Conservation (phyloP, 2,797 vertebrate species). For the Gallirallus australis region DNA sequence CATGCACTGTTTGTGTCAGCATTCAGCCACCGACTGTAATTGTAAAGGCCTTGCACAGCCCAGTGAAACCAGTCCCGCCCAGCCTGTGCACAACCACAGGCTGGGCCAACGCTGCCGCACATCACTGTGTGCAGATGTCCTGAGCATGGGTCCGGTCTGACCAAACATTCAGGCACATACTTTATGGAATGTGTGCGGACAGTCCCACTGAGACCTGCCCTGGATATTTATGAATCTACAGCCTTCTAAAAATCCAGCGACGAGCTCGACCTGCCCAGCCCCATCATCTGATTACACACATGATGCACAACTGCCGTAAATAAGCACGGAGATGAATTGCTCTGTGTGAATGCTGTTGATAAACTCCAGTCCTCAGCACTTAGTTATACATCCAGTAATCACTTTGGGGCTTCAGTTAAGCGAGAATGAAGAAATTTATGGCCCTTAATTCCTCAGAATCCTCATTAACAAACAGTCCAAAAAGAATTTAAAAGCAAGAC, state of each 20-base stretch:
- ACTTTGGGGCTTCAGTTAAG: slow-evolving; percentile 34
- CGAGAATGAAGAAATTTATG: slow-evolving; percentile 51
- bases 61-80: neutral
- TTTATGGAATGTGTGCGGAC: neutral
- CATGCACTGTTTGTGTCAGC: accelerated
- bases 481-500: slow-evolving; percentile 58
- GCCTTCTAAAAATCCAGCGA: neutral
- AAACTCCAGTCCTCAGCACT: slow-evolving; percentile 40
- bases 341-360: neutral
- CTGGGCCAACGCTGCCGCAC: neutral
- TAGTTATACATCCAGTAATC: slow-evolving; percentile 29
- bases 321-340: neutral
- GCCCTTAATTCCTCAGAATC: slow-evolving; percentile 60
- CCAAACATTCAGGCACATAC: neutral
- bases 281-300: accelerated
- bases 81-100: accelerated
- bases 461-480: slow-evolving; percentile 66
- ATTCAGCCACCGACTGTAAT: neutral
- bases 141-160: accelerated
- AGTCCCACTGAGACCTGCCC: neutral
- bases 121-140: neutral
- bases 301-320: neutral
- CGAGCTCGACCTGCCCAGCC: neutral
- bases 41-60: neutral
- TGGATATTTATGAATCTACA: accelerated